phyloP scores from a whole-genome alignment of 1,140 invertebrate genomes.

The Aradophagus sp. region DNA sequence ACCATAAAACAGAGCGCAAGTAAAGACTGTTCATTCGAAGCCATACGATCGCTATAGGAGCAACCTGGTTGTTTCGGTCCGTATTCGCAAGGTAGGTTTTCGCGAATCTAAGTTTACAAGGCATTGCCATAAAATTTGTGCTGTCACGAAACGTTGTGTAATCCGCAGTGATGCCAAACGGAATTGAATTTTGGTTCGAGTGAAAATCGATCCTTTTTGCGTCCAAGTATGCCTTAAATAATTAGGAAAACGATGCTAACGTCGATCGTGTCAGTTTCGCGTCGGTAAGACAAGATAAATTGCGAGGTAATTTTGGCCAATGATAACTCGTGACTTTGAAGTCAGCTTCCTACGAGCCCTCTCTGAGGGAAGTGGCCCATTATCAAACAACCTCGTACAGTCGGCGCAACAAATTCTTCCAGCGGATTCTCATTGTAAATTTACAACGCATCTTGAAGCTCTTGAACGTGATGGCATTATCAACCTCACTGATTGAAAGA shows the following conservation, averaged over 20 bases:
- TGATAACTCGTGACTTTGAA: constrained; percentile 74
- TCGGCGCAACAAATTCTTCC: constrained; percentile 66
- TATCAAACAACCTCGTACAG: constrained; percentile 71
- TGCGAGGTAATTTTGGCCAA: constrained; percentile 71
- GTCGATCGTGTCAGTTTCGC: constrained; percentile 40
- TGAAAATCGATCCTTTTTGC: constrained; percentile 28
- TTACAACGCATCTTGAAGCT: constrained; percentile 38
- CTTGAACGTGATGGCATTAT: constrained; percentile 8
- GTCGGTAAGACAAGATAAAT: no score
- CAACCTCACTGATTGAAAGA: constrained; percentile 4
- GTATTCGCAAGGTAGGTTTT: no score
- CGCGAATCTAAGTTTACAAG: constrained; percentile 11
- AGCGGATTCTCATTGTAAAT: constrained; percentile 60
- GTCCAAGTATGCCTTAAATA: constrained; percentile 8
- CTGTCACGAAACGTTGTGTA: constrained; percentile 8
- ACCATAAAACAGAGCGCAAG: background rate
- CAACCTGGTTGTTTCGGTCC: constrained; percentile 4
- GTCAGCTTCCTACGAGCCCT: constrained; percentile 72
- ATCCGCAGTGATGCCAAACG: background rate
- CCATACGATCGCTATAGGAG: constrained; percentile 4
- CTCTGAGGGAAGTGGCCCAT: constrained; percentile 71
- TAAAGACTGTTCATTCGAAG: constrained; percentile 9
- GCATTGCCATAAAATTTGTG: constrained; percentile 1
- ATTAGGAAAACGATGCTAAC: constrained; percentile 26
- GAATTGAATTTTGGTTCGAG: background rate